These are phyloP conservation scores for Apocrypta bakeri DNA, from an alignment of 1,140 invertebrate genomes.

Conservation along the genomic window DNA sequence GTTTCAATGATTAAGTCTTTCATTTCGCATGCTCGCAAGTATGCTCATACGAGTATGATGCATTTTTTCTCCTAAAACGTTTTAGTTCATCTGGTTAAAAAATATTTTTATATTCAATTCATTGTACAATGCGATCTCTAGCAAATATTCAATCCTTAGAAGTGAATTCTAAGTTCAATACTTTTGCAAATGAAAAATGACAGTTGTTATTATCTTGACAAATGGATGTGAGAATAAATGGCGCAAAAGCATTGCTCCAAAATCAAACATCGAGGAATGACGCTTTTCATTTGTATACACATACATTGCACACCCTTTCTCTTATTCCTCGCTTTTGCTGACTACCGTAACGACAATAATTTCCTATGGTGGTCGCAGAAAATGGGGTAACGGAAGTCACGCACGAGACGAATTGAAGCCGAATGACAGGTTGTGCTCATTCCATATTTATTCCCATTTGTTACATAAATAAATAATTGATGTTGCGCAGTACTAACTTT, in stretches of 20 bases:
- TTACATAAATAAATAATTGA: conserved; percentile 59
- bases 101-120: no score
- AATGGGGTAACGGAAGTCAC: background rate
- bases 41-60: no score
- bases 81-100: no score
- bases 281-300: background rate
- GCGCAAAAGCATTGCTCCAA: background rate
- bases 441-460: conserved; percentile 54
- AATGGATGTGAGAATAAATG: conserved; percentile 21
- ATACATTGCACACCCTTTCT: conserved; percentile 8
- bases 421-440: conserved; percentile 47
- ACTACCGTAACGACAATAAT: conserved; percentile 9
- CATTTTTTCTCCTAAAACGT: no score
- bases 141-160: no score
- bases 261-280: conserved; percentile 27
- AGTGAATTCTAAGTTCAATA: no score
- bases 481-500: no score
- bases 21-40: background rate
- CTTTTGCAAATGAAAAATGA: conserved; percentile 25
- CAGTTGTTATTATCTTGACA: conserved; percentile 35
- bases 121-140: no score
- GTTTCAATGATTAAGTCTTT: conserved; percentile 27
- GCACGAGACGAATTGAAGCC: conserved; percentile 31
- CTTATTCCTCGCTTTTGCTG: conserved; percentile 14
- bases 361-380: background rate